Conservation (phyloP, 2,797 vertebrate genomes). For the Valencia hispanica region DNA sequence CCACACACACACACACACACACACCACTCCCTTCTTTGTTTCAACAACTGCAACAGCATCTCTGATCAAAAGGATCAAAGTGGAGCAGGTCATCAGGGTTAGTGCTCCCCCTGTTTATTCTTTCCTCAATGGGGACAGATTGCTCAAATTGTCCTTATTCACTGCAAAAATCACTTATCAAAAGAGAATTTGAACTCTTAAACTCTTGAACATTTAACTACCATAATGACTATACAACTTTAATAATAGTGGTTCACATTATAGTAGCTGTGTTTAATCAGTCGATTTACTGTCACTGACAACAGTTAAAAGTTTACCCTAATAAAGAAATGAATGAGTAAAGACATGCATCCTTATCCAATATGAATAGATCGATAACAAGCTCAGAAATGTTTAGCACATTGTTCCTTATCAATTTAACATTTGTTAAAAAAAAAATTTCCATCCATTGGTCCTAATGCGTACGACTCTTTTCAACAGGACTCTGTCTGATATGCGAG, state of each 20-base stretch:
- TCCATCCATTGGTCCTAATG: too few species aligned
- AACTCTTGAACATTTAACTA: conserved; percentile 45
- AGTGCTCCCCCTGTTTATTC: conserved; percentile 48
- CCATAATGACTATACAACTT: conserved; percentile 52
- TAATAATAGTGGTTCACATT: conserved; percentile 68
- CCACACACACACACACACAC: too few species aligned
- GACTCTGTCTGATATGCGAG: conserved; percentile 81
- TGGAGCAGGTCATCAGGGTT: conserved; percentile 64
- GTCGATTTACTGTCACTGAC: conserved; percentile 49
- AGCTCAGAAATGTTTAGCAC: neutral
- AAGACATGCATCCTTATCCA: conserved; percentile 51
- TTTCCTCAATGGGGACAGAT: conserved; percentile 56
- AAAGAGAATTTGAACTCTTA: conserved; percentile 39
- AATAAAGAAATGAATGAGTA: conserved; percentile 37
- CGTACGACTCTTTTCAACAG: conserved; percentile 68
- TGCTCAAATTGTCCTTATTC: conserved; percentile 62
- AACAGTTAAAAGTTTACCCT: conserved; percentile 64
- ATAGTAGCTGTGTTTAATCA: conserved; percentile 55
- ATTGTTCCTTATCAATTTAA: neutral
- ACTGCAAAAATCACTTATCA: conserved; percentile 70
- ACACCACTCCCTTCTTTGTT: conserved; percentile 41
- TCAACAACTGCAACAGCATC: conserved; percentile 49
- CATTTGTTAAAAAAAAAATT: too few species aligned
- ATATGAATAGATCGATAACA: conserved; percentile 27
- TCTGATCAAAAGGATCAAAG: conserved; percentile 76